These are phyloP conservation scores for Stichopus chloronotus DNA, from an alignment of 35 echinoderm and acorn worm genomes.

Conservation along the genomic window DNA sequence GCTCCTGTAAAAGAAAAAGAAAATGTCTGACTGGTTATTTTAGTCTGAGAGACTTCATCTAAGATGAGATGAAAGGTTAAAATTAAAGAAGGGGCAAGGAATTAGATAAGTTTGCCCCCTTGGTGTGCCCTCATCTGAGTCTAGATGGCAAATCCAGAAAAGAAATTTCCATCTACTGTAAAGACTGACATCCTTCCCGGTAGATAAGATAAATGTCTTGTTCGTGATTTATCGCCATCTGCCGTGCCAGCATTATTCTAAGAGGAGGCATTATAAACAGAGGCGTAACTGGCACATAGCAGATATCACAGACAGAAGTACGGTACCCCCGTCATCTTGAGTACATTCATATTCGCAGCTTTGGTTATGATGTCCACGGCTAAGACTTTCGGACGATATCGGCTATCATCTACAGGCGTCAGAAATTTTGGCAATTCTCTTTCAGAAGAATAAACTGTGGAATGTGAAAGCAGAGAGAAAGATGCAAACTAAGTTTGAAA, in stretches of 20 bases:
- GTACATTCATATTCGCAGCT: slow-evolving; percentile 56
- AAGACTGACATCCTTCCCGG: slow-evolving; percentile 45
- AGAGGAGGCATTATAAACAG: slow-evolving; percentile 57
- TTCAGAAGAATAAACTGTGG: slow-evolving; percentile 48
- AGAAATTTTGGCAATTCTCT: slow-evolving; percentile 36
- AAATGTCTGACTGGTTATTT: slow-evolving; percentile 47
- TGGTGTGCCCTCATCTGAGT: slow-evolving; percentile 43
- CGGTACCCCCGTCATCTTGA: slow-evolving; percentile 55
- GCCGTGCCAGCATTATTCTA: slow-evolving; percentile 48
- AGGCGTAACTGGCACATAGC: slow-evolving; percentile 49
- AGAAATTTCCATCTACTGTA: slow-evolving; percentile 30
- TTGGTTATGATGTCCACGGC: slow-evolving; percentile 35
- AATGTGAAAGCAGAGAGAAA: slow-evolving; percentile 30
- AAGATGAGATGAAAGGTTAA: slow-evolving; percentile 41
- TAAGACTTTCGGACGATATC: slow-evolving; percentile 48
- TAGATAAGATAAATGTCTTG: slow-evolving; percentile 55
- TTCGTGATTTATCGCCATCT: slow-evolving; percentile 57
- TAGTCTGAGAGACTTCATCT: slow-evolving; percentile 32
- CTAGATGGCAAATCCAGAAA: slow-evolving; percentile 40
- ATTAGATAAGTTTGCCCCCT: slow-evolving; percentile 44
- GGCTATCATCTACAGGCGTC: slow-evolving; percentile 56
- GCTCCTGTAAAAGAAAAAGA: slow-evolving; percentile 22
- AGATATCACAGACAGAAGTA: slow-evolving; percentile 48
- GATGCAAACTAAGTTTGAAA: slow-evolving; percentile 39
- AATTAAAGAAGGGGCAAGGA: slow-evolving; percentile 44